Evolutionary conservation across 2,113 vertebrate species (phyloP).

Genomic region (Plecturocebus donacophilus): DNA sequence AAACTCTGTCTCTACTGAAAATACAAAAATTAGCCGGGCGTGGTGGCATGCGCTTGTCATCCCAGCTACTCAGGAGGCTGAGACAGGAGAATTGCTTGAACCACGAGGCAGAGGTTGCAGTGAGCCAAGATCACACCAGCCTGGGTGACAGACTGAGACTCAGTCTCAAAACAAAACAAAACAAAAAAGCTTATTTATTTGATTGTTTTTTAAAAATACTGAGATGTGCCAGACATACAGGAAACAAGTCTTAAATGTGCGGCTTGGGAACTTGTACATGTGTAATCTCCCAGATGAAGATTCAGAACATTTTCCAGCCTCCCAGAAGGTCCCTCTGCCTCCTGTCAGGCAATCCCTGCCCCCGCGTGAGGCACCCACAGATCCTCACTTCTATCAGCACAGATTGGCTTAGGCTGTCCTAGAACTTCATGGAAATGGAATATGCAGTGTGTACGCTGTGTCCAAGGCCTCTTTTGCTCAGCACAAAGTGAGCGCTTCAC

Average conservation of each 20-base stretch:
- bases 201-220: too few relatives aligned
- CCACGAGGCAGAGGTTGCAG: too few relatives aligned
- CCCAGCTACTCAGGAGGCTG: too few relatives aligned
- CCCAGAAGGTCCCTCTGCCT: background rate
- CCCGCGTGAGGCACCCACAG: rapidly evolving
- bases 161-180: too few relatives aligned
- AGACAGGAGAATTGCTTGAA: too few relatives aligned
- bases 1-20: too few relatives aligned
- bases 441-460: too few relatives aligned
- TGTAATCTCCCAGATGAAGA: background rate
- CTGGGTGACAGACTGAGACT: too few relatives aligned
- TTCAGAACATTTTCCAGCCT: background rate
- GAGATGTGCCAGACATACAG: background rate
- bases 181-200: background rate
- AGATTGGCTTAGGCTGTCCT: background rate
- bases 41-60: too few relatives aligned
- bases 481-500: background rate
- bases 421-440: background rate
- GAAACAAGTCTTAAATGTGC: background rate
- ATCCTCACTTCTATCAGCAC: background rate
- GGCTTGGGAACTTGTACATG: background rate
- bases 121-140: too few relatives aligned
- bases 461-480: background rate
- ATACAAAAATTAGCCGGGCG: too few relatives aligned
- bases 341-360: background rate